Percentiles rank a stretch among this genome's conserved stretches.
phyloP scores from a whole-genome alignment of 2,888 invertebrate genomes.

The Octonoba sinensis region DNA sequence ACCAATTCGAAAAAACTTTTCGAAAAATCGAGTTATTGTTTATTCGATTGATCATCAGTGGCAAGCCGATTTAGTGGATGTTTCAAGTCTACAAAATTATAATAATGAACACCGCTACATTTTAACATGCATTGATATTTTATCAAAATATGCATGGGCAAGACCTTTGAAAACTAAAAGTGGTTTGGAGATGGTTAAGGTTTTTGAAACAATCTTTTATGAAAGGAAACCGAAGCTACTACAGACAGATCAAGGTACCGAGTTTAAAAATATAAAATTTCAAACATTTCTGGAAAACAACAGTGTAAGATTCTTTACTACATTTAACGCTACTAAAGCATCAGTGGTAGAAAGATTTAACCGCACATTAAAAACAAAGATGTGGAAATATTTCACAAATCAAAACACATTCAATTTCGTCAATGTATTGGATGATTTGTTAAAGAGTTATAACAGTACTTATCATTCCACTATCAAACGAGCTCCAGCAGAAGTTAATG shows the following conservation, averaged over 20 bases:
- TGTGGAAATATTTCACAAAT: neutral
- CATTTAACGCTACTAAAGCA: no score
- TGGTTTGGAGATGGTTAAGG: slow-evolving; percentile 50
- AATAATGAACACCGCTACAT: neutral
- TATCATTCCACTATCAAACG: slow-evolving; percentile 15
- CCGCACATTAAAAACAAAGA: no score
- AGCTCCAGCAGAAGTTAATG: neutral
- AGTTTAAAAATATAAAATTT: slow-evolving; percentile 66
- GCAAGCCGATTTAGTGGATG: neutral
- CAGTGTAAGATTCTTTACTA: slow-evolving; percentile 66
- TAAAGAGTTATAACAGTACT: slow-evolving; percentile 30
- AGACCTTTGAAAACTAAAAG: slow-evolving; percentile 66
- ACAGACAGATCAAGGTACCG: slow-evolving; percentile 66
- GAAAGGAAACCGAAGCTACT: slow-evolving; percentile 59
- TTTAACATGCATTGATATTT: slow-evolving; percentile 21
- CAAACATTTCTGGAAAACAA: slow-evolving; percentile 60
- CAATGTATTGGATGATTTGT: slow-evolving; percentile 1
- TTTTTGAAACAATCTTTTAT: slow-evolving; percentile 56
- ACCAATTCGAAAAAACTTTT: no score
- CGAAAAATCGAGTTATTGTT: no score
- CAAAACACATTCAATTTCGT: neutral
- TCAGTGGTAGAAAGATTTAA: no score
- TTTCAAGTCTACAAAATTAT: neutral
- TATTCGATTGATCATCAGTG: neutral
- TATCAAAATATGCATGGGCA: slow-evolving; percentile 67